Evolutionary conservation across 2,797 vertebrate species (phyloP), one percentile per base, ranked within the genome.

Genomic region (Pachyuromys duprasi): DNA sequence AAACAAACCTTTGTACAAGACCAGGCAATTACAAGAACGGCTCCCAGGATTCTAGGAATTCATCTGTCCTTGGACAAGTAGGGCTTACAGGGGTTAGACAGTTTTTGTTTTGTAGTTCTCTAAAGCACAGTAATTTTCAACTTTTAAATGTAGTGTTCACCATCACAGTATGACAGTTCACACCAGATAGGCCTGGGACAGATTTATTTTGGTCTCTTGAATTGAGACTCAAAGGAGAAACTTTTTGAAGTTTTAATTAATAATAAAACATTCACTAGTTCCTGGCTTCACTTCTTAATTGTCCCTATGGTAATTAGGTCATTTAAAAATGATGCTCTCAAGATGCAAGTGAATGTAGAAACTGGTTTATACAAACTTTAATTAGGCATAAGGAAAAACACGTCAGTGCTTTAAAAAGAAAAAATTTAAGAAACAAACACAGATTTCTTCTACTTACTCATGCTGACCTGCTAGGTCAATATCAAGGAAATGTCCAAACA

Each of bases 171-270:
- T 81, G 18, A 49, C 49, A 49, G 89, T 86, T 88, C 53, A 76
- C 0, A 63, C 2, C 79, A 11, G 69, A 57, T 20, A 93, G 72
- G 33, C 6, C 53, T 45, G 45, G 60, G 53, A 86, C 14, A 92
- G 14, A 24, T 39, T 31, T 79, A 55, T 72, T 89, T 94, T 72
- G 79, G 20, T 49, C n/a, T 92, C 72, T 88, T 90, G 53, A 94
- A 80, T 62, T 82, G 80, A 63, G 8, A 84, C 2, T 83, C 24
- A 89, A 76, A 89, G 45, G 67, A 86, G 78, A 49, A 81, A 82
- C 76, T 42, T 33, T 96, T 81, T 95, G 74, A 96, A 79, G 62
- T 90, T 94, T 82, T 49, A 97, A 95, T 97, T 97, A 97, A 96
- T 94, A 97, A 89, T 86, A 36, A 93, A 93, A 96, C 93, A 91